These are phyloP conservation scores for Eptesicus fuscus DNA, from an alignment of 2,113 vertebrate genomes.

Conservation along the genomic window DNA sequence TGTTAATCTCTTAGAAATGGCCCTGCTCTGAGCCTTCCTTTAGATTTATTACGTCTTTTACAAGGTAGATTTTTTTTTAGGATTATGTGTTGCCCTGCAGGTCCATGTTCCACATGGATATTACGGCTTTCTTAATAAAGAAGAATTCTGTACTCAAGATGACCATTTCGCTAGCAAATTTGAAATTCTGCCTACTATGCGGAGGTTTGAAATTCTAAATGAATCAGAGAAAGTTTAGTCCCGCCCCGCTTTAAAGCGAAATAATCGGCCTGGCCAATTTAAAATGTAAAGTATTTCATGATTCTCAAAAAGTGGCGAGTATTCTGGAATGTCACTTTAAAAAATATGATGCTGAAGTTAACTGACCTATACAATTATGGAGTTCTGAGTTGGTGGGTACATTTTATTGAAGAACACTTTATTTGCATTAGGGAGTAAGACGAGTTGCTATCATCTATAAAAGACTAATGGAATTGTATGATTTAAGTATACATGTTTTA, in stretches of 20 bases:
- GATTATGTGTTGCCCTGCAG: background rate
- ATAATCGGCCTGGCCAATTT: background rate
- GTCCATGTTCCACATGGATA: background rate
- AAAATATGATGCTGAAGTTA: background rate
- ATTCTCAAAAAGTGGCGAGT: background rate
- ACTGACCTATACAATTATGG: background rate
- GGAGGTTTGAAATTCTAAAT: conserved; percentile 21
- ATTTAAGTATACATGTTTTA: background rate
- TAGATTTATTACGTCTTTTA: background rate
- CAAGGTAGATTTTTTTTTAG: background rate
- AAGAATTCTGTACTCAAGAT: background rate
- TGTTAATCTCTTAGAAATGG: background rate
- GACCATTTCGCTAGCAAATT: background rate
- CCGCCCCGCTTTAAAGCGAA: background rate
- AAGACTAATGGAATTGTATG: background rate
- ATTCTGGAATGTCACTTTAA: background rate
- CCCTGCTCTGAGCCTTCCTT: background rate
- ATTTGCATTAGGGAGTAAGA: background rate
- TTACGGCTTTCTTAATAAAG: background rate
- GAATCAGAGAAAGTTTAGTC: background rate
- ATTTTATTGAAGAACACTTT: background rate
- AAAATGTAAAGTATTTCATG: background rate
- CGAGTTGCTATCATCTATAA: background rate
- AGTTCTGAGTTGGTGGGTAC: background rate
- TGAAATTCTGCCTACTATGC: background rate